Evolutionary conservation across 2,113 vertebrate genomes (phyloP).

Genomic region (Ochotona princeps): DNA sequence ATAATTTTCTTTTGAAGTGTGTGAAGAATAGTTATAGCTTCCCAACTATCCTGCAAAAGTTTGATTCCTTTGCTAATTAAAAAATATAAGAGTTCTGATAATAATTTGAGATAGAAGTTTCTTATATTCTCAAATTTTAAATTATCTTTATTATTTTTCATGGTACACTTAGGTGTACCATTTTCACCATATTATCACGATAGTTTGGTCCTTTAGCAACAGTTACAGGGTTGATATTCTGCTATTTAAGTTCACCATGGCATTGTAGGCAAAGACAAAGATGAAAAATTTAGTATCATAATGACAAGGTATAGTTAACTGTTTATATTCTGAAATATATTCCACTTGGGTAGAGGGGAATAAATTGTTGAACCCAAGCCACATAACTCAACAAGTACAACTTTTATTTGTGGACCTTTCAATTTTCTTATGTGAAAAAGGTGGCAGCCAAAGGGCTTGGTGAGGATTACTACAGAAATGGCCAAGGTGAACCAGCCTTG

Average conservation of each 20-base stretch:
- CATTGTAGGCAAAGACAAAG: too few relatives aligned
- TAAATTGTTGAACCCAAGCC: background rate
- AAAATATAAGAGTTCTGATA: background rate
- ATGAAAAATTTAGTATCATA: too few relatives aligned
- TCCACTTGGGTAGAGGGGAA: too few relatives aligned
- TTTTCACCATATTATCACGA: too few relatives aligned
- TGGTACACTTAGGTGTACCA: too few relatives aligned
- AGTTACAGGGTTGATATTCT: too few relatives aligned
- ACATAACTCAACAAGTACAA: background rate
- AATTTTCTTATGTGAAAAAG: background rate
- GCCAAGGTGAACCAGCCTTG: background rate
- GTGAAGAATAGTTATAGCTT: constrained; percentile 48
- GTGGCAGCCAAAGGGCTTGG: background rate
- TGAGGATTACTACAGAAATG: background rate
- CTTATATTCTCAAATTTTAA: background rate
- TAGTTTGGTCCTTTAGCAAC: too few relatives aligned
- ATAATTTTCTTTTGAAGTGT: background rate
- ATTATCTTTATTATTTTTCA: background rate
- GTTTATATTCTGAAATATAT: too few relatives aligned
- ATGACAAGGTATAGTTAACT: too few relatives aligned
- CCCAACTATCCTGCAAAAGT: background rate
- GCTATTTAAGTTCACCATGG: too few relatives aligned
- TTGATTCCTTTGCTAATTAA: constrained; percentile 22
- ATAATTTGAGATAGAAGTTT: background rate
- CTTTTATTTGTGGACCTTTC: background rate